Base-by-base conservation (phyloP, 2,113 vertebrate species). In the Platysternon megacephalum region DNA sequence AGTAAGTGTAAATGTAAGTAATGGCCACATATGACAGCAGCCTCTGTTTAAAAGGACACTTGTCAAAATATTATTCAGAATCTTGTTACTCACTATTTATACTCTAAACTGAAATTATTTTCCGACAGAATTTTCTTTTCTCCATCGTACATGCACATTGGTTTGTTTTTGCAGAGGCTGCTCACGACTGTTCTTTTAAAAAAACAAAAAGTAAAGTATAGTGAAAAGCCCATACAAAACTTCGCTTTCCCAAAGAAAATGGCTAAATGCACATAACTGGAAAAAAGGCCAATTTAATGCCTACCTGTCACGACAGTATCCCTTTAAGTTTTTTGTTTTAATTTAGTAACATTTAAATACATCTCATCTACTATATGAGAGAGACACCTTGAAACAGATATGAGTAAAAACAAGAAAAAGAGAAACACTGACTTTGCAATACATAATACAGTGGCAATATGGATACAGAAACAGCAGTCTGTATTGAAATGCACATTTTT, bases 41-140 rank as follows among this genome's bases (percentile, higher is more conserved):
- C 79, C 82, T 90, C 42, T 58, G 42, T 86, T 97, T 95, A 84
- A 95, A 96, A 96, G 1, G 19, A 49, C 76, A 83, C 88, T 61
- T 96, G 95, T 96, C 95, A 97, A 95, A 95, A 97, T 97, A 97
- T 95, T 97, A 93, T 81, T 7, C 21, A 35, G 93, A 96, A 96
- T 88, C 91, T 85, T 92, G 89, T 93, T 94, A 96, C 53, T 79
- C n/a, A 48, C 92, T 96, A 91, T 95, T 95, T 97, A 58, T 91
- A 87, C 79, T 58, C 85, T 85, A 95, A 95, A 85, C 82, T 93
- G 74, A 93, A 83, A 72, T 95, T 97, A 94, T 97, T 97, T 97
- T 82, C 86, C 89, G 87, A 85, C 52, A 93, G 79, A 89, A 91
- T 89, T 49, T 84, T 49, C 24, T 94, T 74, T 76, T 76, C 91